phyloP scores from a whole-genome alignment of 1,140 invertebrate species.

The Cotesia glomerata region DNA sequence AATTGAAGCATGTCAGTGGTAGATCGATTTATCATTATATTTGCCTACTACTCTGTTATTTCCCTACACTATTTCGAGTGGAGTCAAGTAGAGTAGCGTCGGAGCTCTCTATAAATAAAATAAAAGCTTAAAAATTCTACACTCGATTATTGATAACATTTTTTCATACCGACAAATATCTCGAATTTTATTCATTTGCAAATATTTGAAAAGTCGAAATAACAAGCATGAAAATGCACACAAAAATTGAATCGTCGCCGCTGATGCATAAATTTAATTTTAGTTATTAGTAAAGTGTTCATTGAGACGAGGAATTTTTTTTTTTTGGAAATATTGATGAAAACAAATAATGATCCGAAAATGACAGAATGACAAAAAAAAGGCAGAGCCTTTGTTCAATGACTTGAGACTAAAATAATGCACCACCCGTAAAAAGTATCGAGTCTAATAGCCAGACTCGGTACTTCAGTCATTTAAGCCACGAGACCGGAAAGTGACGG shows the following conservation, averaged over 20 bases:
- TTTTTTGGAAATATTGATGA: too few species aligned
- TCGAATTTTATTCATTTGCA: not conserved
- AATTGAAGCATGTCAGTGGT: conserved; percentile 14
- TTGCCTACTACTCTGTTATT: conserved; percentile 13
- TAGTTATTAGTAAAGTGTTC: too few species aligned
- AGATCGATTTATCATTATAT: conserved; percentile 29
- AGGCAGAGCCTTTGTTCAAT: not conserved
- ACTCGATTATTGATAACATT: not conserved
- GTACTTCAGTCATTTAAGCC: not conserved
- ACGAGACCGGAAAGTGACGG: not conserved
- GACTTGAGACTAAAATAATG: not conserved
- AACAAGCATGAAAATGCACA: too few species aligned
- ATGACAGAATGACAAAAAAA: too few species aligned
- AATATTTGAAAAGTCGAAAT: too few species aligned
- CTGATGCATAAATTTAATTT: too few species aligned
- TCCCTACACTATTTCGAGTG: not conserved
- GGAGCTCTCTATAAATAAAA: not conserved
- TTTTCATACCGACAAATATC: not conserved
- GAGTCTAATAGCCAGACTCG: not conserved
- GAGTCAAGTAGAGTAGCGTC: not conserved
- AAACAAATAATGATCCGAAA: not conserved
- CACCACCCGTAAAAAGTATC: not conserved
- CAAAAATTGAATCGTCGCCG: too few species aligned
- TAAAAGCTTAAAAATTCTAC: not conserved
- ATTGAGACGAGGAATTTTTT: too few species aligned